Evolutionary conservation across 2,797 vertebrate species (phyloP).

Genomic region (Cossypha heuglini): DNA sequence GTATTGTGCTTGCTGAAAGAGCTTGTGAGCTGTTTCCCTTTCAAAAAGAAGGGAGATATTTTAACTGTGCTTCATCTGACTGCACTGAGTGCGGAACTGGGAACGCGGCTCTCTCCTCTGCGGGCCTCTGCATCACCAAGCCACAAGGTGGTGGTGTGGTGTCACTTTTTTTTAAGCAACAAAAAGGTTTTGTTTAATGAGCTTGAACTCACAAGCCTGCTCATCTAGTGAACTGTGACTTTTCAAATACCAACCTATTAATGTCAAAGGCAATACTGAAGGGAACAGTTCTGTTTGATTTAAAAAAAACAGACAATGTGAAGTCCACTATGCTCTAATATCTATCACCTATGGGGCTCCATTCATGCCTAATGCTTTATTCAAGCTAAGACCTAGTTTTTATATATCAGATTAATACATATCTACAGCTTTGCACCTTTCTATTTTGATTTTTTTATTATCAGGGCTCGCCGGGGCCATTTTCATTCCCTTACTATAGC

Average conservation of each 20-base stretch:
- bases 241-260: conserved; percentile 95
- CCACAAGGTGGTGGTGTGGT: conserved; percentile 81
- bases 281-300: conserved; percentile 92
- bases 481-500: conserved; percentile 90
- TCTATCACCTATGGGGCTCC: conserved; percentile 87
- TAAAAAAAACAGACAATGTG: conserved; percentile 93
- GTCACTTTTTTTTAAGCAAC: conserved; percentile 53
- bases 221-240: conserved; percentile 85
- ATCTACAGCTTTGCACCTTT: conserved; percentile 85
- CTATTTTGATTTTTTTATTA: conserved; percentile 88
- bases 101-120: background rate
- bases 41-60: conserved; percentile 12
- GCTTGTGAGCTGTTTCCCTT: conserved; percentile 2
- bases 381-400: conserved; percentile 80
- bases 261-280: conserved; percentile 95
- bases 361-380: conserved; percentile 83
- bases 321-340: conserved; percentile 94
- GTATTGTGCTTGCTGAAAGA: background rate
- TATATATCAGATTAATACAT: conserved; percentile 84
- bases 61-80: background rate
- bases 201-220: conserved; percentile 81
- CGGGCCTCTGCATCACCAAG: background rate
- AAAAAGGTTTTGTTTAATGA: conserved; percentile 83
- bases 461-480: conserved; percentile 84
- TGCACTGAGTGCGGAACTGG: background rate